Evolutionary conservation across 2,797 vertebrate species (phyloP).

Genomic region (Enteromius unitaeniatus): DNA sequence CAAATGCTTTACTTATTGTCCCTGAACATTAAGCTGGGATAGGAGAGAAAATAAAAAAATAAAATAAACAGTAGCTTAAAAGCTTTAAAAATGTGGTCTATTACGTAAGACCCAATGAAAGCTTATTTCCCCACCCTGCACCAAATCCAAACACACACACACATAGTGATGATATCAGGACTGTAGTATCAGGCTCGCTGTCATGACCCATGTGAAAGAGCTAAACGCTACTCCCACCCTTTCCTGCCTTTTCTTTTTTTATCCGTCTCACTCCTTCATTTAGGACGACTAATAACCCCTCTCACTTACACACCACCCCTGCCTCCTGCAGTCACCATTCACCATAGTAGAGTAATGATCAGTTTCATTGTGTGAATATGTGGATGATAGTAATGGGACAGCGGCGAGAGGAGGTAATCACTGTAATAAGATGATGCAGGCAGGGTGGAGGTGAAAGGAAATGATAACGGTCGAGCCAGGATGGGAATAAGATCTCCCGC

Average conservation of each 20-base stretch:
- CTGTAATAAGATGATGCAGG: slow-evolving; percentile 54
- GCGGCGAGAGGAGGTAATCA: slow-evolving; percentile 45
- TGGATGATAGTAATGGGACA: slow-evolving; percentile 42
- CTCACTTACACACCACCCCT: neutral
- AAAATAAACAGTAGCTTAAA: neutral
- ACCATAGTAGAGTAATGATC: slow-evolving; percentile 41
- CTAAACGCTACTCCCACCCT: neutral
- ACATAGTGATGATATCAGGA: slow-evolving; percentile 23
- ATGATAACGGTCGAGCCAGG: neutral
- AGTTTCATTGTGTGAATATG: slow-evolving; percentile 31
- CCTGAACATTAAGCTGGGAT: slow-evolving; percentile 3
- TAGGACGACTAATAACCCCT: slow-evolving; percentile 15
- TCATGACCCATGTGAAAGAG: neutral
- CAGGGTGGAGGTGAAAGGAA: slow-evolving; percentile 47
- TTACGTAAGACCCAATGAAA: neutral
- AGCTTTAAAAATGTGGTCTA: neutral
- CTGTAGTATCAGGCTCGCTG: neutral
- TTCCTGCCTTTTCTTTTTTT: slow-evolving; percentile 15
- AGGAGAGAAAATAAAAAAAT: neutral
- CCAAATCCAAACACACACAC: neutral
- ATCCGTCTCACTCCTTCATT: neutral
- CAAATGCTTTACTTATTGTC: neutral
- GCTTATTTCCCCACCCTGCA: neutral
- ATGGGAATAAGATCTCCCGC: slow-evolving; percentile 5
- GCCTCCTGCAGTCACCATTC: slow-evolving; percentile 15